These are phyloP conservation scores for Coreoperca whiteheadi DNA, from an alignment of 2,113 vertebrate species.

Conservation along the genomic window DNA sequence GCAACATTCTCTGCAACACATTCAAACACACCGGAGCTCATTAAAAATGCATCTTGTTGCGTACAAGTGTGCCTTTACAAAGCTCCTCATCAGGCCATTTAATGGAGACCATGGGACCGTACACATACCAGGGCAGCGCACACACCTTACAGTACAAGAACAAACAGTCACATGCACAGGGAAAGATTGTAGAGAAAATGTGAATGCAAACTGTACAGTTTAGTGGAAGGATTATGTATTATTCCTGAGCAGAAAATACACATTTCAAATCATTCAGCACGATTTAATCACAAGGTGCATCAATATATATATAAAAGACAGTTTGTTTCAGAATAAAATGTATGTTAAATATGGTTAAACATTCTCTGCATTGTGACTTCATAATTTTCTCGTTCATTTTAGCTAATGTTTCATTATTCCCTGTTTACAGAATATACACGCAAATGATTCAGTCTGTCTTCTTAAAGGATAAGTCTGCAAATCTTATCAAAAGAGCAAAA, in stretches of 20 bases:
- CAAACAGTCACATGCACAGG: background rate
- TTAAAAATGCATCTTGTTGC: conserved; percentile 79
- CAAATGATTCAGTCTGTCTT: background rate
- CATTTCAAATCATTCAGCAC: background rate
- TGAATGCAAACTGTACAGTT: background rate
- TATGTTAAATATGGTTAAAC: background rate
- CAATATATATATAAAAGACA: background rate
- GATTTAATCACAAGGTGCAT: background rate
- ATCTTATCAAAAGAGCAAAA: background rate
- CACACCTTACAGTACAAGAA: background rate
- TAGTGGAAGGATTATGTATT: background rate
- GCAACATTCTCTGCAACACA: conserved; percentile 64
- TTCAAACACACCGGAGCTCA: conserved; percentile 62
- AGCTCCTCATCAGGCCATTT: conserved; percentile 63
- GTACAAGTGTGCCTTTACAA: conserved; percentile 60
- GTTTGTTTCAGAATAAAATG: background rate
- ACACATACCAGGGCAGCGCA: conserved; percentile 10
- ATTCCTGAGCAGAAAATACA: background rate
- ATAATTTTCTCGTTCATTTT: background rate
- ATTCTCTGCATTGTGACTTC: background rate
- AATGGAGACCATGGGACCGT: conserved; percentile 53
- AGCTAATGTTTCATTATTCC: background rate
- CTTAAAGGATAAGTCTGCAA: background rate
- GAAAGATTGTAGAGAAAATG: background rate
- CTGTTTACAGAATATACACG: background rate